Conservation (phyloP, 2,113 vertebrate genomes). For the Bos javanicus region DNA sequence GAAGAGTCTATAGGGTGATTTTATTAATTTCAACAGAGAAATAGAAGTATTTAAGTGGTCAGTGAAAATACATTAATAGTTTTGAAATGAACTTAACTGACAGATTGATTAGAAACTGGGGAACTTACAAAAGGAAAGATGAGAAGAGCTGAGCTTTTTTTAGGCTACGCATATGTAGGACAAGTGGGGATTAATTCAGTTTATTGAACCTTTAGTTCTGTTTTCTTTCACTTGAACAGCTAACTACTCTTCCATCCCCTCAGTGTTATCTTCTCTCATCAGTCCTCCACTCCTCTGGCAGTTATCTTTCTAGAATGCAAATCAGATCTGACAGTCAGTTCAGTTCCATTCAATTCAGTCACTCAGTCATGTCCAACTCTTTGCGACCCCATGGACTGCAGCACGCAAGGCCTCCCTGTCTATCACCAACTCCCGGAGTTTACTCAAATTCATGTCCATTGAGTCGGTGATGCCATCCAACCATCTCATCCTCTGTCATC, state of each 20-base stretch:
- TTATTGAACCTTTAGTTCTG: not conserved
- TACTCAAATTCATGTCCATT: not conserved
- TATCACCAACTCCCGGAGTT: not conserved
- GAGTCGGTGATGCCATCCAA: fast-evolving
- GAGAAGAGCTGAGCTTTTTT: not conserved
- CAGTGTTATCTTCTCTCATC: not conserved
- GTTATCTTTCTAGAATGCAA: not conserved
- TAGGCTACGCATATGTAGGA: not conserved
- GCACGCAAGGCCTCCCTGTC: not conserved
- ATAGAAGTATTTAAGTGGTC: not conserved
- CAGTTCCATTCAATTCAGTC: not conserved
- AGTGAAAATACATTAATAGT: not conserved
- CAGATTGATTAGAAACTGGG: not conserved
- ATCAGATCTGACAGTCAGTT: not conserved
- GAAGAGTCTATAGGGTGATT: not conserved
- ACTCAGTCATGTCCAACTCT: not conserved
- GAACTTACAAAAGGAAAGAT: not conserved
- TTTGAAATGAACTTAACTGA: not conserved
- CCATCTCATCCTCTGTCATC: not conserved
- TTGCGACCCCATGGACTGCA: not conserved
- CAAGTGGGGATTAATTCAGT: not conserved
- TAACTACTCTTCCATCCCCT: not conserved
- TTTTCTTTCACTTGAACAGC: not conserved
- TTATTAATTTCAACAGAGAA: not conserved
- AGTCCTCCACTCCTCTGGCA: not conserved